These are phyloP conservation scores for Myiotriccus ornatus DNA, from an alignment of 2,797 vertebrate species.

Conservation along the genomic window DNA sequence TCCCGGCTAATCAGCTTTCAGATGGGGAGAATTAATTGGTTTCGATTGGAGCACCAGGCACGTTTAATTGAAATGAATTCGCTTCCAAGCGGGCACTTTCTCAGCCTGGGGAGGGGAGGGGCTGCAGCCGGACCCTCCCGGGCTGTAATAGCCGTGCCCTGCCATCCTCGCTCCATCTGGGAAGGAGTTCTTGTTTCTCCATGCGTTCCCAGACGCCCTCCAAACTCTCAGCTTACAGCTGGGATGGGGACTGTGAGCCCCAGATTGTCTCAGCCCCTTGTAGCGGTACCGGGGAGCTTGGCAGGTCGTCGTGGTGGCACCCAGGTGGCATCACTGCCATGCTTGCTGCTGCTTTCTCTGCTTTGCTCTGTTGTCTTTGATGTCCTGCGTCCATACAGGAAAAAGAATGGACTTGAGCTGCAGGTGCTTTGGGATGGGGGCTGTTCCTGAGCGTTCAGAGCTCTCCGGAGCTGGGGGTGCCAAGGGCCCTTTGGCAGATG, in stretches of 20 bases:
- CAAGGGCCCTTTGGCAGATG: not conserved
- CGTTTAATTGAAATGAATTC: slow-evolving; percentile 69
- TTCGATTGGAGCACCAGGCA: slow-evolving; percentile 49
- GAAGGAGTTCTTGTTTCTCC: not conserved
- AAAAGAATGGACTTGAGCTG: not conserved
- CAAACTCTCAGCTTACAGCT: not conserved
- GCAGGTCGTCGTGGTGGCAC: not conserved
- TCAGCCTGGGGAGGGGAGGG: not conserved
- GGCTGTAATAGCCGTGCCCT: not conserved
- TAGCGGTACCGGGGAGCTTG: accelerated
- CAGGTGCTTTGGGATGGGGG: not conserved
- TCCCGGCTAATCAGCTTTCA: slow-evolving; percentile 70
- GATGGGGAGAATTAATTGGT: slow-evolving; percentile 73
- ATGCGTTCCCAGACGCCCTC: accelerated
- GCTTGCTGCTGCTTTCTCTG: not conserved
- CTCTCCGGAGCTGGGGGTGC: not conserved
- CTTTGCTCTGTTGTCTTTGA: not conserved
- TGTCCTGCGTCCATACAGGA: not conserved
- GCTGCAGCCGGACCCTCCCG: not conserved
- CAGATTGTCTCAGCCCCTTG: not conserved
- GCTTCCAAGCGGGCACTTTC: slow-evolving; percentile 38
- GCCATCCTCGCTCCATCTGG: not conserved
- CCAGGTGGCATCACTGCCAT: accelerated
- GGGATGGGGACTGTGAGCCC: accelerated
- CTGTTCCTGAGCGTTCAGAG: not conserved